These are phyloP conservation scores for Vicugna pacos DNA, from an alignment of 2,113 vertebrate species.

Conservation along the genomic window DNA sequence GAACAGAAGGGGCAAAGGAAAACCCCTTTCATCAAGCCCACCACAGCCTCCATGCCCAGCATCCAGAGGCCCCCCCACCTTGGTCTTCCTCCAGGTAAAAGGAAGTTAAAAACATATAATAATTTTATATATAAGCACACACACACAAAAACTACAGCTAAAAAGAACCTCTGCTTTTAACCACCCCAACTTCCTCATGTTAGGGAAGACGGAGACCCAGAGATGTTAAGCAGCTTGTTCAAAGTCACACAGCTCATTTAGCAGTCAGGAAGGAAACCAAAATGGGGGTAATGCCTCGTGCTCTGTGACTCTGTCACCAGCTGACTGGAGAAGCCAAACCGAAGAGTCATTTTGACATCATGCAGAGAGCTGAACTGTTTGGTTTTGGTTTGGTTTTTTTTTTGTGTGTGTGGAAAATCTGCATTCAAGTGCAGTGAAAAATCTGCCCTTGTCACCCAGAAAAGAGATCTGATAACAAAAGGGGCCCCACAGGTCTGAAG, in stretches of 20 bases:
- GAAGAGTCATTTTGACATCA: not conserved
- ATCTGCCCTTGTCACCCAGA: not conserved
- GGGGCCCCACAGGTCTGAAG: not conserved
- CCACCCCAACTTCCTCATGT: not conserved
- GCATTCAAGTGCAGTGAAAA: not conserved
- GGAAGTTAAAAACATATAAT: not conserved
- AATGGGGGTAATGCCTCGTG: fast-evolving
- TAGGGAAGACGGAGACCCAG: not conserved
- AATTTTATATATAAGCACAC: not conserved
- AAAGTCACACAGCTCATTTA: not conserved
- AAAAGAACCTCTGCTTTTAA: not conserved
- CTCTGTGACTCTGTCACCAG: not conserved
- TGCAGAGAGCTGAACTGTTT: not conserved
- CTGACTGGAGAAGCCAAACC: not conserved
- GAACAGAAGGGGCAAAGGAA: not conserved
- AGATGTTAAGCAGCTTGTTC: not conserved
- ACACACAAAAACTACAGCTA: not conserved
- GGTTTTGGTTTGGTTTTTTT: no score
- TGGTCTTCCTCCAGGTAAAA: not conserved
- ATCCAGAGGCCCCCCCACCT: not conserved
- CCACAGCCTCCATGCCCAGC: not conserved
- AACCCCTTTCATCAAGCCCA: not conserved
- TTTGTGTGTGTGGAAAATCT: not conserved
- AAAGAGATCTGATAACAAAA: not conserved
- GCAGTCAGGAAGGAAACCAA: not conserved